A percentile compares a stretch with the other conserved stretches of the same genome.
Conservation (phyloP, 2,888 invertebrate genomes). For the Tuta absoluta region DNA sequence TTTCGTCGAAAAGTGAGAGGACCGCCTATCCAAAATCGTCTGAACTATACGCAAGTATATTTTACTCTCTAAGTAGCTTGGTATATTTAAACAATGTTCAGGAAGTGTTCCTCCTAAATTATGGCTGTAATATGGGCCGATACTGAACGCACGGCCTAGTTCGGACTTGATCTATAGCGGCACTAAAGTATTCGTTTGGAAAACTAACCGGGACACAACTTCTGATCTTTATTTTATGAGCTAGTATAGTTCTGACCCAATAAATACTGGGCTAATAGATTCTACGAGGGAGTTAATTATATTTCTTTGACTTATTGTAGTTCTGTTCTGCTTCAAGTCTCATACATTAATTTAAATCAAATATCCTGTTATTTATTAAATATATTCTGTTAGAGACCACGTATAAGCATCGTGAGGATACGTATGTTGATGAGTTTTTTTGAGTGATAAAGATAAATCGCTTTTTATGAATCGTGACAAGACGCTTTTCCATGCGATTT, state of each 20-base stretch:
- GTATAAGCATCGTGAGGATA: too few relatives aligned
- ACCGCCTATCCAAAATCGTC: too few relatives aligned
- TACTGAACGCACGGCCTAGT: slow-evolving; percentile 4
- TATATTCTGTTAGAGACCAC: too few relatives aligned
- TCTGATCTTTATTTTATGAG: slow-evolving; percentile 2
- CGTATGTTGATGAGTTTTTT: too few relatives aligned
- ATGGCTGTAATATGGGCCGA: not conserved
- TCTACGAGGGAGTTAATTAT: not conserved
- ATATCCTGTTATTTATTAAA: too few relatives aligned
- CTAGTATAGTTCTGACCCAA: not conserved
- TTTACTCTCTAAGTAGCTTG: not conserved
- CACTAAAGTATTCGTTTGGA: not conserved
- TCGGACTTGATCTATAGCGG: not conserved
- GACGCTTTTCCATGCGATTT: too few relatives aligned
- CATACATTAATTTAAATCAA: too few relatives aligned
- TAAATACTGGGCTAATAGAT: slow-evolving; percentile 3
- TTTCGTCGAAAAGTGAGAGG: too few relatives aligned
- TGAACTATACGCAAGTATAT: too few relatives aligned
- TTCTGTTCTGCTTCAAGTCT: too few relatives aligned
- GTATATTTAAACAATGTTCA: not conserved
- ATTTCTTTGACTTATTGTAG: not conserved
- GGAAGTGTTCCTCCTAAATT: not conserved
- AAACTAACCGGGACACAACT: not conserved
- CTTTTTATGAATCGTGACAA: too few relatives aligned
- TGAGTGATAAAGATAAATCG: too few relatives aligned